phyloP scores from a whole-genome alignment of 1,140 invertebrate genomes.

The Bursaphelenchus mucronatus region DNA sequence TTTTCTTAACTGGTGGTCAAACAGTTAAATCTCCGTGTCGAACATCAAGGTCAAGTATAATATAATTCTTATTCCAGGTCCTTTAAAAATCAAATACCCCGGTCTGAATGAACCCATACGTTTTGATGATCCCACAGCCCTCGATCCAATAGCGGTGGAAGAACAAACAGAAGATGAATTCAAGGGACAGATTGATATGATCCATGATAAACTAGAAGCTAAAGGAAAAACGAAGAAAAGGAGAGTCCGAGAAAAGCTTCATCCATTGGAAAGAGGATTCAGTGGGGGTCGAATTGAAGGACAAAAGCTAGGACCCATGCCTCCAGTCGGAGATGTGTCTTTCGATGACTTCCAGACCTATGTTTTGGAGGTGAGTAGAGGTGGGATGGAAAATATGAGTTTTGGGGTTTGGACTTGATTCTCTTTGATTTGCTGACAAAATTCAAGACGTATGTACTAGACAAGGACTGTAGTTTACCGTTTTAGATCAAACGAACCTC shows the following conservation, averaged over 20 bases:
- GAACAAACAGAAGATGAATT: slow-evolving; percentile 57
- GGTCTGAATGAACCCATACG: slow-evolving; percentile 78
- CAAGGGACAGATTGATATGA: slow-evolving; percentile 18
- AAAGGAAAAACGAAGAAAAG: slow-evolving; percentile 40
- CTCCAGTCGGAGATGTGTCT: slow-evolving; percentile 61
- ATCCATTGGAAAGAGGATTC: slow-evolving; percentile 62
- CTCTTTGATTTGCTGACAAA: neutral
- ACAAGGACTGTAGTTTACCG: neutral
- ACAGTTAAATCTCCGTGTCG: too few relatives aligned
- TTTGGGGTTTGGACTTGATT: neutral
- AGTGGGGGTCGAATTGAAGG: slow-evolving; percentile 61
- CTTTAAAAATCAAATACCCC: slow-evolving; percentile 80
- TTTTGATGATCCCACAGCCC: slow-evolving; percentile 65
- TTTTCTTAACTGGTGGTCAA: too few relatives aligned
- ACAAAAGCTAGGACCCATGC: slow-evolving; percentile 63
- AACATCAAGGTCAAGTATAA: too few relatives aligned
- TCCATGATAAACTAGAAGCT: slow-evolving; percentile 12
- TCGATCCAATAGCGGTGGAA: slow-evolving; percentile 43
- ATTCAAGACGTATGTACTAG: neutral
- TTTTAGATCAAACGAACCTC: slow-evolving; percentile 62
- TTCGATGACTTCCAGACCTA: slow-evolving; percentile 64
- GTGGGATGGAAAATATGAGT: neutral
- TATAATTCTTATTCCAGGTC: slow-evolving; percentile 63
- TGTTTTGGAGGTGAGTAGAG: slow-evolving; percentile 61
- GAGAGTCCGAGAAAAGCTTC: slow-evolving; percentile 46